Evolutionary conservation across 2,113 vertebrate genomes (phyloP), one percentile per base, ranked within the genome.

Genomic region (Dicentrarchus labrax): DNA sequence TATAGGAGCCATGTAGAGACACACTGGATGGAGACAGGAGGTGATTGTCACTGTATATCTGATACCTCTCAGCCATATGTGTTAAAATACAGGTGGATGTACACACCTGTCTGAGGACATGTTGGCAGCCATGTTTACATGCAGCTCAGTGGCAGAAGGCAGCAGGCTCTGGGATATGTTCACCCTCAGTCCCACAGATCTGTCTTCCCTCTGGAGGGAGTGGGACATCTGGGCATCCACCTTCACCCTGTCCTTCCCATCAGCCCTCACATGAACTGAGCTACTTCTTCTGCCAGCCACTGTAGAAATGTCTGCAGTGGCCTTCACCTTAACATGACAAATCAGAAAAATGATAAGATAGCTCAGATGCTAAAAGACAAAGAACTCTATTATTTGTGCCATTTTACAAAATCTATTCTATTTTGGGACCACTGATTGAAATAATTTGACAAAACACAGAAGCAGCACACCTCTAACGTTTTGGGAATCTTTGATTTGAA

Each of bases 51-150:
- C 1, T 51, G 47, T 39, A 24, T 17, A 48, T 57, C 72, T 64
- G 24, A 57, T 38, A n/a, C 13, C n/a, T 21, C 6, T 45, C 4
- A 53, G 8, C 3, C 5, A 24, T 30, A 59, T 47, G 13, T 61
- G 8, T 45, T 54, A 17, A 41, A n/a, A 24, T 59, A n/a, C 36
- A 73, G 38, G 22, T 9, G 38, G 19, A 48, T 4, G 19, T 11
- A 65, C 45, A 74, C 88, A 97, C 97, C 97, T 97, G 86, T 96
- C 89, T 3, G 93, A 86, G 48, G 95, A 91, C 61, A 93, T 45
- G 88, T 96, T 96, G 80, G 95, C 87, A 2, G 80, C 78, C 47
- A 97, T 81, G 74, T 92, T 92, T 45, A 97, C 73, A 30, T 90
- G 83, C 47, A 95, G 66, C 30, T 93, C 81, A 17, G 80, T 72